Evolutionary conservation across 2,888 invertebrate species (phyloP).

Genomic region (Lomographa bimaculata): DNA sequence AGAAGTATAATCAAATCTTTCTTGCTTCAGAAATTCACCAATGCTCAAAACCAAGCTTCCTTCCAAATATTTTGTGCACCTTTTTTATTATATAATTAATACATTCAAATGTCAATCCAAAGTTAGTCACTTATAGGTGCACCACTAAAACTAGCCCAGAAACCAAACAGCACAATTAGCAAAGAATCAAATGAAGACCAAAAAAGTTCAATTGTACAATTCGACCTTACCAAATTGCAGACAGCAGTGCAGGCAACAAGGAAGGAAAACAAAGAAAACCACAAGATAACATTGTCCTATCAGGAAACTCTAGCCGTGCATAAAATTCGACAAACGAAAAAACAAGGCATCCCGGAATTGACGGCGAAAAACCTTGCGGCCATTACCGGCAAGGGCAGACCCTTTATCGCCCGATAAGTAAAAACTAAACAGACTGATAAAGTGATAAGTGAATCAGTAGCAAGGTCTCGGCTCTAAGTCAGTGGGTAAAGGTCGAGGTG

Average conservation of each 20-base stretch:
- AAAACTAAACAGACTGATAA: slow-evolving; percentile 60
- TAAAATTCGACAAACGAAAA: slow-evolving; percentile 53
- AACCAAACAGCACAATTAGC: slow-evolving; percentile 12
- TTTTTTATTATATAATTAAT: too few species aligned
- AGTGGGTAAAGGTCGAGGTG: slow-evolving; percentile 72
- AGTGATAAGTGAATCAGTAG: slow-evolving; percentile 49
- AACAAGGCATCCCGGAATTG: slow-evolving; percentile 59
- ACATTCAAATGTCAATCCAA: too few species aligned
- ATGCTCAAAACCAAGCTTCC: too few species aligned
- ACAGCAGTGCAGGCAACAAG: slow-evolving; percentile 52
- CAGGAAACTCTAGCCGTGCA: slow-evolving; percentile 63
- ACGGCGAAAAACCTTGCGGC: slow-evolving; percentile 46
- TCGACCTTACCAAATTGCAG: slow-evolving; percentile 46
- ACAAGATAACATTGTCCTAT: slow-evolving; percentile 23
- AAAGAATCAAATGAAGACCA: slow-evolving; percentile 23
- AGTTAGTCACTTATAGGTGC: too few species aligned
- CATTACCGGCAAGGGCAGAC: slow-evolving; percentile 62
- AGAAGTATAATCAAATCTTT: too few species aligned
- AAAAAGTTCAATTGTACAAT: slow-evolving; percentile 28
- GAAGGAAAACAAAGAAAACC: slow-evolving; percentile 54
- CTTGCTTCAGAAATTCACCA: not conserved
- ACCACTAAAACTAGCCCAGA: slow-evolving; percentile 18
- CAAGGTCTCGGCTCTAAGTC: slow-evolving; percentile 64
- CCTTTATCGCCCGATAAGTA: slow-evolving; percentile 71
- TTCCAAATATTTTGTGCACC: too few species aligned